Percentiles rank a stretch among this genome's conserved stretches.
These are phyloP conservation scores for Capromys pilorides DNA, from an alignment of 2,797 vertebrate species.

Conservation along the genomic window DNA sequence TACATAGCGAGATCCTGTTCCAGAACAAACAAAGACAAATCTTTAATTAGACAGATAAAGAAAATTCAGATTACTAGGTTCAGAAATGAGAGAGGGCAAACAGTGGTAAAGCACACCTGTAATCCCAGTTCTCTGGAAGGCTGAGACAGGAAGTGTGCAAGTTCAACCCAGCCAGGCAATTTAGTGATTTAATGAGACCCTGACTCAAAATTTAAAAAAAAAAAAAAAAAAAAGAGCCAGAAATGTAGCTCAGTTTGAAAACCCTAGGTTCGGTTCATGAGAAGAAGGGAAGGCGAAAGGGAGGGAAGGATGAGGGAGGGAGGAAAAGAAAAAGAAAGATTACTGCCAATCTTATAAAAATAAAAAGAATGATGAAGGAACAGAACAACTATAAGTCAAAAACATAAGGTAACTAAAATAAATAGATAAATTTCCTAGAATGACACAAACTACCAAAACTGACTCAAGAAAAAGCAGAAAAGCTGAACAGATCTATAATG, in stretches of 20 bases:
- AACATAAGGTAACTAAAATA: conserved; percentile 12
- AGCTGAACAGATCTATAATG: not conserved
- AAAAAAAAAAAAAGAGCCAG: not conserved
- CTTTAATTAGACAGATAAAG: not conserved
- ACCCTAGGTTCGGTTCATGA: not conserved
- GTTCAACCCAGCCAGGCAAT: not conserved
- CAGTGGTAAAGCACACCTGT: not conserved
- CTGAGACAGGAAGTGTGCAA: not conserved
- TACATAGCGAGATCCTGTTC: not conserved
- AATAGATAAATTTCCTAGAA: conserved; percentile 27
- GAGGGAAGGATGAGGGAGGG: too few species aligned
- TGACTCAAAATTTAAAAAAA: not conserved
- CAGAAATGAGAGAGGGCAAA: conserved; percentile 4
- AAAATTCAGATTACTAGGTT: not conserved
- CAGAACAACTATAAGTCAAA: not conserved
- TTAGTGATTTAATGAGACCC: not conserved
- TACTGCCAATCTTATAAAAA: not conserved
- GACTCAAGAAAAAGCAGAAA: conserved; percentile 37
- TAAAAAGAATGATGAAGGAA: conserved; percentile 35
- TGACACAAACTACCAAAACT: conserved; percentile 25
- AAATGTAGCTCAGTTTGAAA: not conserved
- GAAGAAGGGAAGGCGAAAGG: not conserved
- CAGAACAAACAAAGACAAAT: not conserved
- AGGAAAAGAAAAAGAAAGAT: not conserved
- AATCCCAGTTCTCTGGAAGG: not conserved